These are phyloP conservation scores for Acleris cristana DNA, from an alignment of 2,888 invertebrate species.

Conservation along the genomic window DNA sequence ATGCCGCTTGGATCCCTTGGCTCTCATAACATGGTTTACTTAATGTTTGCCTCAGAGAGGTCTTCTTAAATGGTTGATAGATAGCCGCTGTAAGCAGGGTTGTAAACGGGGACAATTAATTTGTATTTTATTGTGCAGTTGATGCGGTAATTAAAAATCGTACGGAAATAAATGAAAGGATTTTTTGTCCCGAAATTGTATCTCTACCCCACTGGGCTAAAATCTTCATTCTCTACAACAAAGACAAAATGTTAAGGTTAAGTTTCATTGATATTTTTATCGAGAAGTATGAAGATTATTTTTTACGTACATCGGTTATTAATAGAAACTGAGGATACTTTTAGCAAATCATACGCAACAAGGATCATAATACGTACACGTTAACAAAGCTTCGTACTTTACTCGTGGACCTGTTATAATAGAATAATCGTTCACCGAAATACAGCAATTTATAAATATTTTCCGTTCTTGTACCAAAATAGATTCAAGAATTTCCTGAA, in stretches of 20 bases:
- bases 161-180: not conserved
- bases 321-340: too few relatives aligned
- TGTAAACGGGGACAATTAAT: constrained; percentile 22
- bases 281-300: too few relatives aligned
- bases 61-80: constrained; percentile 23
- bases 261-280: too few relatives aligned
- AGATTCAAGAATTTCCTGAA: constrained; percentile 1
- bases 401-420: not conserved
- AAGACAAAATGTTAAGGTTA: too few relatives aligned
- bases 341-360: too few relatives aligned
- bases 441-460: not conserved
- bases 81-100: constrained; percentile 22
- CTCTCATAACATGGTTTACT: constrained; percentile 15
- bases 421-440: not conserved
- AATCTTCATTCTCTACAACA: not conserved
- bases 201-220: not conserved
- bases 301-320: too few relatives aligned
- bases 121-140: constrained; percentile 33
- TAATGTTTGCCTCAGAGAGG: not conserved
- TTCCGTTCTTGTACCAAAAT: not conserved
- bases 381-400: too few relatives aligned
- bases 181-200: not conserved
- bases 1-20: constrained; percentile 22
- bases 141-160: constrained; percentile 15
- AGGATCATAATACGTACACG: too few relatives aligned